Evolutionary conservation across 1,140 invertebrate genomes (phyloP).

Genomic region (Sipha flava): DNA sequence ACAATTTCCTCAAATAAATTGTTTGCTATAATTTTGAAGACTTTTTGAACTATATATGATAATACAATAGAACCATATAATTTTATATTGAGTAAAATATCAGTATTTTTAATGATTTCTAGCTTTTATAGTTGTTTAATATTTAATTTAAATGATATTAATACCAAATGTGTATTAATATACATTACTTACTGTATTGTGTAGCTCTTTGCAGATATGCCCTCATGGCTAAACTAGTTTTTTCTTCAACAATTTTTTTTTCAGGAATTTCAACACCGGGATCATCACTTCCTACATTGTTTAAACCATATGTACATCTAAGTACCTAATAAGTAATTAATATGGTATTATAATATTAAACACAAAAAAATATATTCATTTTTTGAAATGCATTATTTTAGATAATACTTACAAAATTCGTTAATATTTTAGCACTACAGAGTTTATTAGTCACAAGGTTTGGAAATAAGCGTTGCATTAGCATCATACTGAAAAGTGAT

Average conservation of each 20-base stretch:
- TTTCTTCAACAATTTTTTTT: conserved; percentile 44
- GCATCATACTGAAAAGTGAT: background rate
- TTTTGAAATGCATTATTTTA: no score
- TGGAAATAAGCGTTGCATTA: background rate
- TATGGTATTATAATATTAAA: background rate
- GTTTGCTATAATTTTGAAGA: no score
- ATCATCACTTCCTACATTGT: conserved; percentile 17
- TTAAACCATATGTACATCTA: background rate
- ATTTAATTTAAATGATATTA: no score
- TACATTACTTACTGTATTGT: conserved; percentile 55
- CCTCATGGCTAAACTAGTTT: conserved; percentile 76
- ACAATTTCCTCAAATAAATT: no score
- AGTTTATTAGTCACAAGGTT: background rate
- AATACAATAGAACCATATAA: no score
- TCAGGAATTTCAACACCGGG: conserved; percentile 15
- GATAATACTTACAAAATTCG: background rate
- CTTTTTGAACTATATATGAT: no score
- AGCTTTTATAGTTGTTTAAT: no score
- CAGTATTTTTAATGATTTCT: no score
- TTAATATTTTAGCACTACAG: background rate
- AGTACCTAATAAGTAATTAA: background rate
- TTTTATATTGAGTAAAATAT: no score
- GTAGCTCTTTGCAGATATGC: conserved; percentile 72
- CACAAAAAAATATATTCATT: no score
- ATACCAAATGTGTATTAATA: no score